phyloP scores from a whole-genome alignment of 2,113 vertebrate genomes.

The Meriones unguiculatus region DNA sequence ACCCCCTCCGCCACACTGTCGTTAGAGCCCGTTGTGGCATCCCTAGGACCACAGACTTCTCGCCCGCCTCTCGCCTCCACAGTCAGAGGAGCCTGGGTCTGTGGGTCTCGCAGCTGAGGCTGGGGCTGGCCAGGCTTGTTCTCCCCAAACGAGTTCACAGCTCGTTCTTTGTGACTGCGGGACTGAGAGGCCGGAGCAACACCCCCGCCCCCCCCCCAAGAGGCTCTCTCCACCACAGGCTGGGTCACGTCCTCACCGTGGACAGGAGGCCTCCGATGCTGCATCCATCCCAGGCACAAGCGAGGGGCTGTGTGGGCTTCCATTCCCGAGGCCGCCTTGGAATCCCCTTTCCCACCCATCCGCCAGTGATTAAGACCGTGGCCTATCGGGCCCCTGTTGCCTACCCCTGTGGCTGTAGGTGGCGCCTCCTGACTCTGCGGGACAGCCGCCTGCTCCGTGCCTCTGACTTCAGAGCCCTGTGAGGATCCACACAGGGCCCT shows the following conservation, averaged over 20 bases:
- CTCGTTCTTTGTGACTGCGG: neutral
- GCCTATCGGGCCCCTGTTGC: neutral
- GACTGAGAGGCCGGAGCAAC: neutral
- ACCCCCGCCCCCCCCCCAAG: too few species aligned
- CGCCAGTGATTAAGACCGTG: neutral
- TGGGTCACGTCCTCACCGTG: neutral
- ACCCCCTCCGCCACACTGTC: neutral
- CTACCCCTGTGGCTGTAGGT: neutral
- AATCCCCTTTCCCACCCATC: neutral
- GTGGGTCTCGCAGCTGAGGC: neutral
- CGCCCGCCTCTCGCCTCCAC: neutral
- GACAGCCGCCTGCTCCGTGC: neutral
- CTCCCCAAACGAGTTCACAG: neutral
- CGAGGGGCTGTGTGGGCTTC: neutral
- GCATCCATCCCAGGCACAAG: neutral
- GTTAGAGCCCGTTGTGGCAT: neutral
- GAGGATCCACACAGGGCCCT: neutral
- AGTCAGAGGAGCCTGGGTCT: neutral
- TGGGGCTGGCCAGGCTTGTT: neutral
- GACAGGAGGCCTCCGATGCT: neutral
- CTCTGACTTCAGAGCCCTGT: neutral
- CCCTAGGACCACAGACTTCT: neutral
- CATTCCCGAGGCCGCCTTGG: neutral
- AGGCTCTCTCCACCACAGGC: neutral
- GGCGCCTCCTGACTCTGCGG: neutral